Conservation (phyloP, 2,888 invertebrate genomes). For the Arctia plantaginis region DNA sequence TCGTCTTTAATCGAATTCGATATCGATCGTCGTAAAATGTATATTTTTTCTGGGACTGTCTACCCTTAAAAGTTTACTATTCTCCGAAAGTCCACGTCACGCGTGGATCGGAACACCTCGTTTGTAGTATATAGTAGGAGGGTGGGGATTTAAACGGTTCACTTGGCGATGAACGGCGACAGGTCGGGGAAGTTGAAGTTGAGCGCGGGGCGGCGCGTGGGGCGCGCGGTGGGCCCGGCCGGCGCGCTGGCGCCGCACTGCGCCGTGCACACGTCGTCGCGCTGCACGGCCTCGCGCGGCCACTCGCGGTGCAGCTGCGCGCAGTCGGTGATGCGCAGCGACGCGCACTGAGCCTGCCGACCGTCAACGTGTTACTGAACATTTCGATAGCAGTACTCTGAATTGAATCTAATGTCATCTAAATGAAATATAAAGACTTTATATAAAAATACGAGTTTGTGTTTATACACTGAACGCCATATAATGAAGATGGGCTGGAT, state of each 20-base stretch:
- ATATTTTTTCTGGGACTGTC: slow-evolving; percentile 1
- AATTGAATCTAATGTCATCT: slow-evolving; percentile 41
- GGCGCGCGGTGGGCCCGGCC: slow-evolving; percentile 54
- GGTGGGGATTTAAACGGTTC: slow-evolving; percentile 44
- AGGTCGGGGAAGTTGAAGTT: slow-evolving; percentile 93
- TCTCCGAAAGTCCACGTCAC: background rate
- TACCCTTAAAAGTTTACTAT: background rate
- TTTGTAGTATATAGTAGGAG: background rate
- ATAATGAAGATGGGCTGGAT: too few species aligned
- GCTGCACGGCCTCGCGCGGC: slow-evolving; percentile 92
- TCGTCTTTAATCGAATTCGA: background rate
- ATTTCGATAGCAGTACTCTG: background rate
- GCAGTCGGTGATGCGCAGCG: slow-evolving; percentile 95
- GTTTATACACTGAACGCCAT: too few species aligned
- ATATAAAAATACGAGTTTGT: background rate
- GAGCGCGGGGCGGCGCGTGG: slow-evolving; percentile 78
- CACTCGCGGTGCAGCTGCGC: slow-evolving; percentile 93
- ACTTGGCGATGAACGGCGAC: slow-evolving; percentile 89
- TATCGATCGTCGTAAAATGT: background rate
- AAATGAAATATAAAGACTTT: background rate
- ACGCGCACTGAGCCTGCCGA: slow-evolving; percentile 94
- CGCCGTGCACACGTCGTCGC: slow-evolving; percentile 96
- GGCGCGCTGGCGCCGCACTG: slow-evolving; percentile 91
- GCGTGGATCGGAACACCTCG: background rate
- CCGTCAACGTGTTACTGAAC: background rate